Evolutionary conservation across 2,888 invertebrate genomes (phyloP).

Genomic region (Emmelina monodactyla): DNA sequence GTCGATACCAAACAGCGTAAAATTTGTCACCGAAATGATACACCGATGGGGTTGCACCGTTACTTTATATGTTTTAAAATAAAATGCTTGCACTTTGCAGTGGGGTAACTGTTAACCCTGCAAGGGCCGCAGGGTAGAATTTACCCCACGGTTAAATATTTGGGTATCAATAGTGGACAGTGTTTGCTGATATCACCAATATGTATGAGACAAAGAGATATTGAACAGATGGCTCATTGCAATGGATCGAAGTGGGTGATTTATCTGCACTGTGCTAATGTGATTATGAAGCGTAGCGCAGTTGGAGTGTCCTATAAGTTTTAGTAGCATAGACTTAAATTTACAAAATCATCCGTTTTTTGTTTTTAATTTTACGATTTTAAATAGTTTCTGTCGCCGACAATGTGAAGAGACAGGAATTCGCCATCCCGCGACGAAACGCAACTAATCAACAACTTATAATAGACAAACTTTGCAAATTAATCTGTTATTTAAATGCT

Average conservation of each 20-base stretch:
- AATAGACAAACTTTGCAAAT: conserved; percentile 51
- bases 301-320: too few relatives aligned
- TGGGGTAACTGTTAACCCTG: too few relatives aligned
- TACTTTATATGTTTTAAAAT: not conserved
- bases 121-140: conserved; percentile 2
- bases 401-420: conserved; percentile 48
- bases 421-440: conserved; percentile 44
- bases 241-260: not conserved
- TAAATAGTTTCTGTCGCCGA: too few relatives aligned
- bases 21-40: not conserved
- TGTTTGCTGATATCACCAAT: conserved; percentile 5
- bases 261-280: too few relatives aligned
- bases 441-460: conserved; percentile 49
- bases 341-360: too few relatives aligned
- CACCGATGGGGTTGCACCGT: not conserved
- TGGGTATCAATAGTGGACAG: conserved; percentile 26
- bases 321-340: too few relatives aligned
- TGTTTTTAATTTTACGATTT: too few relatives aligned
- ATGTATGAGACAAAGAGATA: conserved; percentile 5
- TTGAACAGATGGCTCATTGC: not conserved
- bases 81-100: too few relatives aligned
- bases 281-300: too few relatives aligned
- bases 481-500: conserved; percentile 37
- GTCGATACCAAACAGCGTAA: too few relatives aligned
- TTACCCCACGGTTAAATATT: conserved; percentile 27